A percentile compares a stretch with the other conserved stretches of the same genome.
Conservation (phyloP, 2,888 invertebrate species). For the Saturnia japonica region DNA sequence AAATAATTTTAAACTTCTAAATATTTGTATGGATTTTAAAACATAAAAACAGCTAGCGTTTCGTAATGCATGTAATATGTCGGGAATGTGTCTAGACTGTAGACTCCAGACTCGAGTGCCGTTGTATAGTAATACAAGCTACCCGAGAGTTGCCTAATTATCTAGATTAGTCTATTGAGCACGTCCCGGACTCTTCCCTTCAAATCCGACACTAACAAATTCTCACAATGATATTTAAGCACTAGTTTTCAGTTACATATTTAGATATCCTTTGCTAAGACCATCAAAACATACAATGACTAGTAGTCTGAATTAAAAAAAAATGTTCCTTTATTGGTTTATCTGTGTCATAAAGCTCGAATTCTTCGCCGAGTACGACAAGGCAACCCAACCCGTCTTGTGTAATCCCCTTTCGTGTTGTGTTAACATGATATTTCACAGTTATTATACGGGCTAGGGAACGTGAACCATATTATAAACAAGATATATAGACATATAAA, state of each 20-base stretch:
- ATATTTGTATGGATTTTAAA: background rate
- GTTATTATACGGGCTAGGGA: too few relatives aligned
- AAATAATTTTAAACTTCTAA: background rate
- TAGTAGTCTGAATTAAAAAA: background rate
- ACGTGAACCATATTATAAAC: too few relatives aligned
- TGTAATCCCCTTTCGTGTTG: too few relatives aligned
- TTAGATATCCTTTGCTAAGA: background rate
- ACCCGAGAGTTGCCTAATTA: conserved; percentile 36
- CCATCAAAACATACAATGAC: background rate
- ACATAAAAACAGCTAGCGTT: background rate
- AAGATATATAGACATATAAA: too few relatives aligned
- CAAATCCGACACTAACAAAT: background rate
- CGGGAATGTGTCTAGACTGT: conserved; percentile 23
- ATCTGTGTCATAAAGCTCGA: background rate
- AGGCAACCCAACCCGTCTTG: too few relatives aligned
- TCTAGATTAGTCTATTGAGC: conserved; percentile 5
- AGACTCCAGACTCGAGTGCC: conserved; percentile 41
- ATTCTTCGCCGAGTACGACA: too few relatives aligned
- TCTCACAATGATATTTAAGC: background rate
- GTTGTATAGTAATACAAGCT: conserved; percentile 23
- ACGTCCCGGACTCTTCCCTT: background rate
- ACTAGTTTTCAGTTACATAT: background rate
- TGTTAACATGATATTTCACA: too few relatives aligned
- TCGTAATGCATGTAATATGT: background rate
- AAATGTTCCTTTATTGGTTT: background rate